These are phyloP conservation scores for Drosophila tani DNA, from an alignment of 1,140 invertebrate species.

Conservation along the genomic window DNA sequence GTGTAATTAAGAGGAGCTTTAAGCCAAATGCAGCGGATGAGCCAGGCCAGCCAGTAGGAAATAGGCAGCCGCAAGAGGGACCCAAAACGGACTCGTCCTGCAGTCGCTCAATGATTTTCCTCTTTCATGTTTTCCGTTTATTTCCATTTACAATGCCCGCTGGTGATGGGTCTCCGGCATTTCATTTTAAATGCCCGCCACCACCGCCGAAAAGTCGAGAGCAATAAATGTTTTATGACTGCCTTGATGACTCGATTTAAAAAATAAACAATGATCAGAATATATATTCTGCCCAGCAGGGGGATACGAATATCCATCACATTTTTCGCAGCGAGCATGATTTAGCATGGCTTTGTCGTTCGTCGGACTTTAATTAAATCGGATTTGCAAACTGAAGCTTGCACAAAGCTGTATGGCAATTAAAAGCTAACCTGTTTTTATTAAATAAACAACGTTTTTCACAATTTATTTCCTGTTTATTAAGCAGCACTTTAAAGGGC, in stretches of 20 bases:
- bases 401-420: too few species aligned
- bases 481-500: background rate
- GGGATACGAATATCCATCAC: background rate
- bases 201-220: constrained; percentile 44
- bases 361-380: background rate
- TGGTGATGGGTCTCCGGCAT: background rate
- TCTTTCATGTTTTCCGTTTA: constrained; percentile 23
- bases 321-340: background rate
- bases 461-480: constrained; percentile 6
- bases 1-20: constrained; percentile 54
- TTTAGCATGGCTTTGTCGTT: background rate
- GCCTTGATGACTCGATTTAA: constrained; percentile 33
- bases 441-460: constrained; percentile 8
- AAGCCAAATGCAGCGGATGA: constrained; percentile 46
- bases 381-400: too few species aligned
- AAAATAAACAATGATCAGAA: constrained; percentile 15
- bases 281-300: background rate
- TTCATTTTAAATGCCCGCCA: constrained; percentile 42
- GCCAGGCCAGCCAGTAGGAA: background rate
- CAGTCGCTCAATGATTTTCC: constrained; percentile 24
- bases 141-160: constrained; percentile 17
- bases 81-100: constrained; percentile 18
- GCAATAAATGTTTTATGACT: constrained; percentile 55
- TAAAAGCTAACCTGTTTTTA: background rate
- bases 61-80: constrained; percentile 2